Conservation (phyloP, 1,140 invertebrate species). For the Lineus longissimus region DNA sequence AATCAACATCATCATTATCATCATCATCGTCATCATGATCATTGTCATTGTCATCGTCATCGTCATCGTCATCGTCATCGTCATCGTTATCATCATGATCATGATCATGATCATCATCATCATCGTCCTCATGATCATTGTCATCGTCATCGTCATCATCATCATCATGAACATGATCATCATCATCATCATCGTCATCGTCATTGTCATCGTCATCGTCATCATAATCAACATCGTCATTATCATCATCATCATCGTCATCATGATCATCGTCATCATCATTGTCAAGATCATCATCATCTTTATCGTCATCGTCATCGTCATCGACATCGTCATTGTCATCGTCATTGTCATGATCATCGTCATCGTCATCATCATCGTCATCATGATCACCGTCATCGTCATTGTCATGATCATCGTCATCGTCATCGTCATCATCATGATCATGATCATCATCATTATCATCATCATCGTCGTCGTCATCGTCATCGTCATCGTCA, state of each 20-base stretch:
- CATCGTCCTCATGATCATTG: neutral
- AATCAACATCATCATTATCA: too few relatives aligned
- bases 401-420: conserved; percentile 23
- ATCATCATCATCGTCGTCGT: conserved; percentile 15
- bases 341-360: conserved; percentile 3
- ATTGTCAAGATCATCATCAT: too few relatives aligned
- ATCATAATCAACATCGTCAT: too few relatives aligned
- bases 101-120: neutral
- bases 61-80: conserved; percentile 1
- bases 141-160: neutral
- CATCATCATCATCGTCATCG: neutral
- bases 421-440: conserved; percentile 21
- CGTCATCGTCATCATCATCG: too few relatives aligned
- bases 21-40: too few relatives aligned
- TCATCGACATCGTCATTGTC: conserved; percentile 3
- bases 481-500: conserved; percentile 6
- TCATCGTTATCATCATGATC: neutral
- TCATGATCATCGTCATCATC: too few relatives aligned
- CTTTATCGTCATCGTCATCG: conserved; percentile 6
- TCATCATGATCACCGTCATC: too few relatives aligned
- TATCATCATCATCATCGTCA: too few relatives aligned
- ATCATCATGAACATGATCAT: neutral
- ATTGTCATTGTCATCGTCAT: conserved; percentile 1
- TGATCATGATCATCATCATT: conserved; percentile 17
- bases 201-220: neutral